Base-by-base conservation (phyloP, 2,888 invertebrate species). In the Cosmopolites sordidus region DNA sequence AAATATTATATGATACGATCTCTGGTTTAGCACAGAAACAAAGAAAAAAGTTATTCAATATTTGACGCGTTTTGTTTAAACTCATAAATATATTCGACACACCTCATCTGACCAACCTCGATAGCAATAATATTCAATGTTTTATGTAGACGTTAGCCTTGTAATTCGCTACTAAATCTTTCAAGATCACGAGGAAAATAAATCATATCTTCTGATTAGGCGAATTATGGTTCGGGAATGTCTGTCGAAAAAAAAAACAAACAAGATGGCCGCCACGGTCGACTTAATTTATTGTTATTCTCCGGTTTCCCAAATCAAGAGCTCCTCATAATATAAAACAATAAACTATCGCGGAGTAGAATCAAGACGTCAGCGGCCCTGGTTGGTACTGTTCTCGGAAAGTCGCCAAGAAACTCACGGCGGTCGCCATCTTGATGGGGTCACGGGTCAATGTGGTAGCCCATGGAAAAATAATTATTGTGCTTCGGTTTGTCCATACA, bases 341-440 rank as follows among this genome's bases (percentile, higher is more conserved):
- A 57, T 57, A 57, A 57, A 54, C 53, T 57, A 57, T 57, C 57
- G 33, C 50, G 40, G 47, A 51, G 48, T 54, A 46, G 51, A 53
- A 57, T 57, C 57, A 57, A 57, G 54, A 57, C 57, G 54, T 57
- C 54, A 57, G 51, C 50, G 51, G 49, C 48, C 22, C 44, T 47
- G 29, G 55, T 40, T 8, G n/a, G n/a, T n/a, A n/a, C 22, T 3
- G n/a, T 37, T 37, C 37, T 37, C 14, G 37, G 37, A n/a, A 37
- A 12, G 37, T 37, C 37, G 37, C 37, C 14, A 41, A 41, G 41
- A 41, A 8, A 16, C n/a, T 11, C 16, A 17, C 16, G 16, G 41
- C 16, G 48, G 44, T 51, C 16, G 48, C 54, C 58, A 54, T 58
- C 47, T 58, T 58, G 46, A 51, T 51, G 55, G 55, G 58, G 51